phyloP scores from a whole-genome alignment of 2,113 vertebrate genomes.

The Menidia beryllina region DNA sequence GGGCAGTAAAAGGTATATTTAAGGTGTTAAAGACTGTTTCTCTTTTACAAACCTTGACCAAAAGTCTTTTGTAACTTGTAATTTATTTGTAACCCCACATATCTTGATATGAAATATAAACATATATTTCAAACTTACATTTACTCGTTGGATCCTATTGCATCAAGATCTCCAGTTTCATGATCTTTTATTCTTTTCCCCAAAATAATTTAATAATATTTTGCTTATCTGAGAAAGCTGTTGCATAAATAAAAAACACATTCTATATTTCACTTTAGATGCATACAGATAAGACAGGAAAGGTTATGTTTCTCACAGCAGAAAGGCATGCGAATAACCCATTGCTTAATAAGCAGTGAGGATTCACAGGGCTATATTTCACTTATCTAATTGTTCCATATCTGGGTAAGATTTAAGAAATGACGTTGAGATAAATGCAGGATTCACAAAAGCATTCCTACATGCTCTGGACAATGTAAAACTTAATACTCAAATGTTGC shows the following conservation, averaged over 20 bases:
- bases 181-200: no score
- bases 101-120: no score
- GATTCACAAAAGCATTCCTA: not conserved
- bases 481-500: not conserved
- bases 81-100: no score
- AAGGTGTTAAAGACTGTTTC: no score
- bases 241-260: not conserved
- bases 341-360: not conserved
- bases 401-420: slow-evolving; percentile 2
- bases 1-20: no score
- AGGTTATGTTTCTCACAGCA: not conserved
- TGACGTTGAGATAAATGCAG: not conserved
- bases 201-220: not conserved
- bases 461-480: slow-evolving; percentile 10
- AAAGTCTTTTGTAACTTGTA: no score
- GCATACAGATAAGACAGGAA: not conserved
- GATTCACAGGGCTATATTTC: not conserved
- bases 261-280: slow-evolving; percentile 1
- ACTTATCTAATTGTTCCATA: slow-evolving; percentile 6
- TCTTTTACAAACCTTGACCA: no score
- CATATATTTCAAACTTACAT: no score
- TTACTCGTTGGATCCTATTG: no score
- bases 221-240: not conserved
- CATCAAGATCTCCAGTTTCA: no score
- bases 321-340: not conserved